Conservation (phyloP, 2,797 vertebrate species). For the Hemitrygon akajei region DNA sequence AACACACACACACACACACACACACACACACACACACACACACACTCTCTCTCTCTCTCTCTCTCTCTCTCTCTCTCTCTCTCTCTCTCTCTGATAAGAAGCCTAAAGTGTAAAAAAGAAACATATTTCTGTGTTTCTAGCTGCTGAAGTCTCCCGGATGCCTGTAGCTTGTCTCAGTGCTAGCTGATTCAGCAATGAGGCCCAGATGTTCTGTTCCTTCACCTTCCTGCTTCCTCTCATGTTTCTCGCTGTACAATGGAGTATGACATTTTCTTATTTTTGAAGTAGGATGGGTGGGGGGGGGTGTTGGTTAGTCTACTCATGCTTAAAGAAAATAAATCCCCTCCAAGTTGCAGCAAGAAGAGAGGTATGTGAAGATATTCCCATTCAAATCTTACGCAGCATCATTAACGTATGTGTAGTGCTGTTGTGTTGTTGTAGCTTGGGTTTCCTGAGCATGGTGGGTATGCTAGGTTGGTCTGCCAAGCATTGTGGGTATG, state of each 20-base stretch:
- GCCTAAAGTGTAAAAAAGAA: no score
- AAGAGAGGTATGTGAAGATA: not conserved
- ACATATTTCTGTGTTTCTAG: not conserved
- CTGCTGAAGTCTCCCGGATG: not conserved
- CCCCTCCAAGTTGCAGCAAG: not conserved
- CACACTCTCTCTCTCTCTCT: not conserved
- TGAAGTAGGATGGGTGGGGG: not conserved
- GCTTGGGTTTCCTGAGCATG: no score
- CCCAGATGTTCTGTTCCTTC: not conserved
- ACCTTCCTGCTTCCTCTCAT: constrained; percentile 26
- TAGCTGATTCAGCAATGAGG: not conserved
- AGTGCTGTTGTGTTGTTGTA: no score
- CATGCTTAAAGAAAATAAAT: not conserved
- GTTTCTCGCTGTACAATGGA: constrained; percentile 6
- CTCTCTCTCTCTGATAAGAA: not conserved
- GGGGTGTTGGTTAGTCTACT: no score
- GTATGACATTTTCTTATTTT: not conserved
- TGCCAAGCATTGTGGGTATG: no score
- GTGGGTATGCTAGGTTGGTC: no score
- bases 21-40: no score
- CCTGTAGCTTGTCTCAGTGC: not conserved
- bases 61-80: not conserved
- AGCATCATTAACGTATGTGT: no score
- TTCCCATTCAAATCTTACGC: not conserved
- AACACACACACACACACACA: not conserved